These are phyloP conservation scores for Gymnocephalus cernua DNA, from an alignment of 2,113 vertebrate genomes.

Conservation along the genomic window DNA sequence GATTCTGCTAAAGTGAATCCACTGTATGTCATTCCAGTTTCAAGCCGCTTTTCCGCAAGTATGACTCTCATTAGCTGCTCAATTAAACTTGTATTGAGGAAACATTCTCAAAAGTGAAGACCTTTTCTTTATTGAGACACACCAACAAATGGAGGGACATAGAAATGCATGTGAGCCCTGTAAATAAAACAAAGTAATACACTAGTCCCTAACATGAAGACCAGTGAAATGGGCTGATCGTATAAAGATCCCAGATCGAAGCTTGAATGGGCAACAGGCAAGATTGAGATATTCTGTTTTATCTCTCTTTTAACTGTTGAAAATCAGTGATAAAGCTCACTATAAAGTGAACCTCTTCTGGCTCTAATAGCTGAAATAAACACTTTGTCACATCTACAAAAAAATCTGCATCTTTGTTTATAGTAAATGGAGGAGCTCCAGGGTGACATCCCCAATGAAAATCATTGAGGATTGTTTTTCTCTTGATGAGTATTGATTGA, in stretches of 20 bases:
- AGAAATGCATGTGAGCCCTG: background rate
- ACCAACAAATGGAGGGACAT: background rate
- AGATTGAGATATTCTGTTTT: background rate
- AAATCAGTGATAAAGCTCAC: background rate
- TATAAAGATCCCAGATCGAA: background rate
- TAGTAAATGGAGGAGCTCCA: background rate
- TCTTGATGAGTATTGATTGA: conserved; percentile 12
- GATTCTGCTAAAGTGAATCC: conserved; percentile 19
- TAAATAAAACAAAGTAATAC: background rate
- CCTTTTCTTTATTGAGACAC: background rate
- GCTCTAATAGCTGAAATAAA: conserved; percentile 14
- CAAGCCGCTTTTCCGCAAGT: conserved; percentile 25
- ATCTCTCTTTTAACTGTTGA: background rate
- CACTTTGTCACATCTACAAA: background rate
- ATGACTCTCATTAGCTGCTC: conserved; percentile 33
- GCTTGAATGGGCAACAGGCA: background rate
- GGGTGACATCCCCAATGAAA: background rate
- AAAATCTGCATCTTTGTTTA: background rate
- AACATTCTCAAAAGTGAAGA: background rate
- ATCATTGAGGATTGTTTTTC: background rate
- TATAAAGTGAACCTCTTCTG: background rate
- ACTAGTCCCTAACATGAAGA: background rate
- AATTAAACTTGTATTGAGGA: conserved; percentile 28
- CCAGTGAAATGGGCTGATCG: background rate
- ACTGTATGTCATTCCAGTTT: conserved; percentile 15